phyloP scores from a whole-genome alignment of 2,113 vertebrate species.

The Tupaia chinensis region DNA sequence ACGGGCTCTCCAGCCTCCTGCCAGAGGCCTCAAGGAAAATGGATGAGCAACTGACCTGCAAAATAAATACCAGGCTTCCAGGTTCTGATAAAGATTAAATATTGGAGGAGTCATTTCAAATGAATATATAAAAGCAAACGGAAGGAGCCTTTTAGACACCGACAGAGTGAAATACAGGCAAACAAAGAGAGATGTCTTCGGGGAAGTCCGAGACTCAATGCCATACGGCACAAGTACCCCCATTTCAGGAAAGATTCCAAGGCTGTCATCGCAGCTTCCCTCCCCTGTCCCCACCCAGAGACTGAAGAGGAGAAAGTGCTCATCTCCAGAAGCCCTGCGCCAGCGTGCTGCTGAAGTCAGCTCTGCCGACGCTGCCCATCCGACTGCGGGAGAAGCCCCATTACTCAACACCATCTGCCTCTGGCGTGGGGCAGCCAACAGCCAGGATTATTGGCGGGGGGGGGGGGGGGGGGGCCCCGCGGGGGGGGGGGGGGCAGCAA shows the following conservation, averaged over 20 bases:
- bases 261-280: background rate
- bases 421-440: conserved; percentile 53
- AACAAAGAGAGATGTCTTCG: conserved; percentile 40
- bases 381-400: conserved; percentile 72
- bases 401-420: conserved; percentile 82
- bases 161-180: conserved; percentile 44
- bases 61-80: conserved; percentile 86
- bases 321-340: background rate
- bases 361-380: conserved; percentile 66
- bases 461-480: conserved; percentile 32
- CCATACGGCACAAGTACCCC: background rate
- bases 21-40: conserved; percentile 81
- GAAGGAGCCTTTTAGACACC: conserved; percentile 82
- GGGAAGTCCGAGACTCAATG: conserved; percentile 33
- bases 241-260: conserved; percentile 27
- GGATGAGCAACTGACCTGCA: conserved; percentile 86
- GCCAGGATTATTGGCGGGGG: conserved; percentile 50
- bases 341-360: conserved; percentile 69
- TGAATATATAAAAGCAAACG: conserved; percentile 85
- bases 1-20: conserved; percentile 57
- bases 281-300: background rate
- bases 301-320: background rate
- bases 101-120: conserved; percentile 85
- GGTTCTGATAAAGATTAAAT: conserved; percentile 88
- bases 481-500: conserved; percentile 71